Conservation (phyloP, 2,888 invertebrate species). For the Lagria hirta region DNA sequence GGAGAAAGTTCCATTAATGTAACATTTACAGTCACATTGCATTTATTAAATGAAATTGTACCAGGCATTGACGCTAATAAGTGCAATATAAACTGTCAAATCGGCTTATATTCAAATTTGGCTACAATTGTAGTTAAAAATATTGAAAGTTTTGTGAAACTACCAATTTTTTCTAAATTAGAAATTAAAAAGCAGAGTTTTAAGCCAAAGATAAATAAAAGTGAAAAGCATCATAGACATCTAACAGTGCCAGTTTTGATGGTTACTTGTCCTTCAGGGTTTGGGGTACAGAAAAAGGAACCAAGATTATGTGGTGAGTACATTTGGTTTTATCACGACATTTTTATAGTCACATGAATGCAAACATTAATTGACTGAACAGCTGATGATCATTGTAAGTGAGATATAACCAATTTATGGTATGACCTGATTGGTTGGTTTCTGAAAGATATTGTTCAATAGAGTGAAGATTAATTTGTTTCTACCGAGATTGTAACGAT, state of each 20-base stretch:
- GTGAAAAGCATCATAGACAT: constrained; percentile 27
- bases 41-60: constrained; percentile 40
- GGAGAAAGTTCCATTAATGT: constrained; percentile 42
- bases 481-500: too few relatives aligned
- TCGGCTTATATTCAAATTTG: constrained; percentile 47
- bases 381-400: too few relatives aligned
- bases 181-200: constrained; percentile 14
- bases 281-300: constrained; percentile 46
- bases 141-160: constrained; percentile 43
- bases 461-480: too few relatives aligned
- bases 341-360: neutral
- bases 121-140: constrained; percentile 47
- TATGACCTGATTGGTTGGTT: too few relatives aligned
- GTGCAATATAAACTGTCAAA: constrained; percentile 49
- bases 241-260: constrained; percentile 41
- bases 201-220: constrained; percentile 16
- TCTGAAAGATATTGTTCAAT: too few relatives aligned
- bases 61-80: constrained; percentile 37
- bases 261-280: constrained; percentile 50
- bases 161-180: constrained; percentile 37
- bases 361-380: neutral
- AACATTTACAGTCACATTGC: constrained; percentile 43
- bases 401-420: too few relatives aligned
- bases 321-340: too few relatives aligned
- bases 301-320: constrained; percentile 46